These are phyloP conservation scores for Epirrita christyi DNA, from an alignment of 2,888 invertebrate species.

Conservation along the genomic window DNA sequence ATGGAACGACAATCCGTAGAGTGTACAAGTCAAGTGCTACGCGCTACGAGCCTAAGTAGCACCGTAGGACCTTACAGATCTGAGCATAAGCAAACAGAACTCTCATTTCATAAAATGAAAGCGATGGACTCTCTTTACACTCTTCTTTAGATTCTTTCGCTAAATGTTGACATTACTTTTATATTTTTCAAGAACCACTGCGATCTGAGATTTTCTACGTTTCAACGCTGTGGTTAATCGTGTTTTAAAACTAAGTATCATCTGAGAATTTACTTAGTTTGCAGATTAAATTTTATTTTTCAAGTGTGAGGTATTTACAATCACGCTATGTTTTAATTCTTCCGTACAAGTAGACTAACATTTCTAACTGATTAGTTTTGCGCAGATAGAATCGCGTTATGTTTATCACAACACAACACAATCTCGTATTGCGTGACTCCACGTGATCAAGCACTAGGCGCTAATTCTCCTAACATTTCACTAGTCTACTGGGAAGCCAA, in stretches of 20 bases:
- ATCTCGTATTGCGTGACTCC: background rate
- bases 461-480: constrained; percentile 1
- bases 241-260: background rate
- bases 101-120: constrained; percentile 52
- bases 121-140: constrained; percentile 41
- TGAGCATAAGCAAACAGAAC: constrained; percentile 46
- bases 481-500: background rate
- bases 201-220: constrained; percentile 14
- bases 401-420: constrained; percentile 25
- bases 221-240: constrained; percentile 13
- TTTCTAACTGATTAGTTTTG: too few species aligned
- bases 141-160: constrained; percentile 32
- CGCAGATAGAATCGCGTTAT: constrained; percentile 33
- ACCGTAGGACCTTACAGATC: constrained; percentile 34
- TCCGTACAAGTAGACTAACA: too few species aligned
- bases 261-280: background rate
- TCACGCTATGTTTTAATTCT: too few species aligned
- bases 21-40: constrained; percentile 12
- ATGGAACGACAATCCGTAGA: background rate
- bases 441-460: background rate
- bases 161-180: constrained; percentile 34
- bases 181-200: constrained; percentile 18
- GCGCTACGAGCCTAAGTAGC: constrained; percentile 27
- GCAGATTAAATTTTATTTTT: too few species aligned
- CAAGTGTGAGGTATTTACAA: too few species aligned